Evolutionary conservation across 2,113 vertebrate genomes (phyloP).

Genomic region (Malurus alboscapulatus): DNA sequence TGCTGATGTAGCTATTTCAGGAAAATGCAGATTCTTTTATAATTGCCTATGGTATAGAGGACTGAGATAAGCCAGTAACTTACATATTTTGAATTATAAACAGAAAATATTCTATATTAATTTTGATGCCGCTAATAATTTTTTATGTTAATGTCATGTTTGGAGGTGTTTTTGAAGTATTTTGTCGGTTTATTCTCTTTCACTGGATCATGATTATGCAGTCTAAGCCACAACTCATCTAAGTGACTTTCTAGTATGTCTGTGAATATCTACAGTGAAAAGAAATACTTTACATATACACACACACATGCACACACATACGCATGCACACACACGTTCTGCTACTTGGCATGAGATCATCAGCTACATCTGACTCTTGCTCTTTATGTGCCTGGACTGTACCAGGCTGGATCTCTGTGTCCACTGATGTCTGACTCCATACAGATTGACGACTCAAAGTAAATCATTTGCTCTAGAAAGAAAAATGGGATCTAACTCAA

Average conservation of each 20-base stretch:
- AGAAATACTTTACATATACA: background rate
- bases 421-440: background rate
- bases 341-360: background rate
- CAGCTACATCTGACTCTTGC: background rate
- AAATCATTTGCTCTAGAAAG: background rate
- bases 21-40: constrained; percentile 41
- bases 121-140: background rate
- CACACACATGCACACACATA: background rate
- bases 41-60: background rate
- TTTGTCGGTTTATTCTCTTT: background rate
- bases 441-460: background rate
- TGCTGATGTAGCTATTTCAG: constrained; percentile 19
- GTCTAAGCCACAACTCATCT: background rate
- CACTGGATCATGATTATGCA: background rate
- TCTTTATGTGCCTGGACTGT: background rate
- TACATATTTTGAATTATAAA: background rate
- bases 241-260: background rate
- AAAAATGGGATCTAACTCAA: background rate
- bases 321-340: background rate
- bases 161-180: constrained; percentile 1
- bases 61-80: constrained; percentile 14
- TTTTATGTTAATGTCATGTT: background rate
- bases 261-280: background rate
- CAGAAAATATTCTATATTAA: background rate
- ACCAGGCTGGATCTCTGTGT: background rate